These are phyloP conservation scores for Leguminivora glycinivorella DNA, from an alignment of 1,140 invertebrate species.

Conservation along the genomic window DNA sequence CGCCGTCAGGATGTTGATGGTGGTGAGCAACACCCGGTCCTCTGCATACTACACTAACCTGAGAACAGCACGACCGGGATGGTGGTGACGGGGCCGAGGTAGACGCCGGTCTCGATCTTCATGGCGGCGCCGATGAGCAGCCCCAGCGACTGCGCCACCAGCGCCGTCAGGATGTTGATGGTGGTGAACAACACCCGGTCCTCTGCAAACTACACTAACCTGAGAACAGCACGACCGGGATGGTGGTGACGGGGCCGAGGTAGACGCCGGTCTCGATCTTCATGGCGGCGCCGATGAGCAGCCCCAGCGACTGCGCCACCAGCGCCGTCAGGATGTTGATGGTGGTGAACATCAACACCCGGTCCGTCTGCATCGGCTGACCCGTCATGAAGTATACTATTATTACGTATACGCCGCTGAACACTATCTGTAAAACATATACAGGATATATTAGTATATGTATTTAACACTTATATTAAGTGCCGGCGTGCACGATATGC, in stretches of 20 bases:
- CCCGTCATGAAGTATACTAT: conserved; percentile 97
- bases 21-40: too few species aligned
- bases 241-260: conserved; percentile 93
- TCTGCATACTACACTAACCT: too few species aligned
- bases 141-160: conserved; percentile 95
- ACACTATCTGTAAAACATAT: conserved; percentile 84
- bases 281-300: conserved; percentile 95
- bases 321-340: conserved; percentile 94
- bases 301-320: conserved; percentile 94
- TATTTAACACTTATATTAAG: neutral
- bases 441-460: neutral
- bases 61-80: conserved; percentile 95
- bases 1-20: conserved; percentile 92
- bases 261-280: conserved; percentile 94
- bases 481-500: too few species aligned
- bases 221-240: conserved; percentile 93
- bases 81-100: conserved; percentile 93
- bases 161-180: conserved; percentile 92
- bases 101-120: conserved; percentile 93
- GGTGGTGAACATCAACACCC: conserved; percentile 92
- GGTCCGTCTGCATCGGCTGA: conserved; percentile 91
- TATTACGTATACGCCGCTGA: conserved; percentile 93
- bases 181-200: conserved; percentile 94
- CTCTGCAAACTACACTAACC: too few species aligned
- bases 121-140: conserved; percentile 95